phyloP scores from a whole-genome alignment of 2,113 vertebrate species.

The Seriola rivoliana region DNA sequence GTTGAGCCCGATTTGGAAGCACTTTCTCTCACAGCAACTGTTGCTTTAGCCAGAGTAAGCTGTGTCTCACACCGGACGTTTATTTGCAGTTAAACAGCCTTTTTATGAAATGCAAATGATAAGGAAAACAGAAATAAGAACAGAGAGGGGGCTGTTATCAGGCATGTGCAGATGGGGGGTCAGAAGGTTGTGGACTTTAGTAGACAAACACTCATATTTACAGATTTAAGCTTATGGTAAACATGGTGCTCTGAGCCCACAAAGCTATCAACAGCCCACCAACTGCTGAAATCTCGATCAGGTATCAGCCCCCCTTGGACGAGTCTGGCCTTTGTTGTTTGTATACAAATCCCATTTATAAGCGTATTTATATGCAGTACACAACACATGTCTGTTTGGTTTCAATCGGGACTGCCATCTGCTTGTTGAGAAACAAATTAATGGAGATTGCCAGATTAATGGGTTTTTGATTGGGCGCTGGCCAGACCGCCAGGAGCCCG shows the following conservation, averaged over 20 bases:
- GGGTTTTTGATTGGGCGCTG: constrained; percentile 74
- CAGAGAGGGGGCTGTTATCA: constrained; percentile 26
- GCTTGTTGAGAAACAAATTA: constrained; percentile 75
- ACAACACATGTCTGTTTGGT: constrained; percentile 58
- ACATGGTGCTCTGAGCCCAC: constrained; percentile 5
- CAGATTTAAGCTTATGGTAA: constrained; percentile 5
- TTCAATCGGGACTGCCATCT: constrained; percentile 69
- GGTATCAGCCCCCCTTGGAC: constrained; percentile 31
- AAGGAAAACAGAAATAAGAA: neutral
- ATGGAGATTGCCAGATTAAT: constrained; percentile 74
- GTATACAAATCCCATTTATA: constrained; percentile 38
- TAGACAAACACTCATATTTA: neutral
- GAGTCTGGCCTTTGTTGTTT: constrained; percentile 32
- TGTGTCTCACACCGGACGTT: neutral
- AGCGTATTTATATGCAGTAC: constrained; percentile 58
- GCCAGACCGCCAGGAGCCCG: constrained; percentile 65
- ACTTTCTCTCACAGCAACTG: constrained; percentile 41
- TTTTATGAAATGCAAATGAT: constrained; percentile 11
- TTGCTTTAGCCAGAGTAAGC: neutral
- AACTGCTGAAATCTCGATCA: constrained; percentile 37
- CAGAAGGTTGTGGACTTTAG: neutral
- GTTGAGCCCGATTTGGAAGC: constrained; percentile 10
- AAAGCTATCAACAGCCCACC: constrained; percentile 15
- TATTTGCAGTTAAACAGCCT: neutral
- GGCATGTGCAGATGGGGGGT: constrained; percentile 38